Base-by-base conservation (phyloP, 2,113 vertebrate genomes). In the Symphodus melops region DNA sequence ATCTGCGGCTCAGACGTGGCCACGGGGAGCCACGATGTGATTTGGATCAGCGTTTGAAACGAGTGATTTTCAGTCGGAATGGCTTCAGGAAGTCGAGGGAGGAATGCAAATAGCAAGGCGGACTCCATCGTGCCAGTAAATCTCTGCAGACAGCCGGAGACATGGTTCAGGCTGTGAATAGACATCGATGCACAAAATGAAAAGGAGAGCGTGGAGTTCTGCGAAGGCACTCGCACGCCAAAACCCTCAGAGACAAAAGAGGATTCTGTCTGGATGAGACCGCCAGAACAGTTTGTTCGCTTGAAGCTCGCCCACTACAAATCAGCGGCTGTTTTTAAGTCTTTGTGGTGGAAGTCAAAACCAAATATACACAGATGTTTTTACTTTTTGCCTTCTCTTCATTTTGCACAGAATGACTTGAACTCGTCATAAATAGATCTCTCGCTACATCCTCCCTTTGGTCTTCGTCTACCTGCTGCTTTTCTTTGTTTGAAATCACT, bases 31-130 rank as follows among this genome's bases (percentile, higher is more conserved):
- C 33, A 2, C 11, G 1, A 37, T 36, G 16, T 2, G 19, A 44
- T 69, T 41, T 64, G 42, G 37, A 46, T 60, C 55, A 46, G 11
- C 33, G 20, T 78, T 67, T 68, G 48, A 39, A 61, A 48, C 44
- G 54, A 68, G 72, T 21, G 33, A 21, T 72, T 39, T 72, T 67
- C 19, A 46, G 71, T 72, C 46, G 54, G 65, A 67, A 25, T 36
- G 42, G 83, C 75, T 66, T 63, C n/a, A 37, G 21, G 37, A 68
- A 73, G 41, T 28, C n/a, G 75, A 57, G 13, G 52, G 51, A 61
- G 49, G 58, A 75, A 58, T 68, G 59, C 46, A 72, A 69, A 82
- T 73, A 73, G 68, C 57, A 36, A 23, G 62, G 74, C 56, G 55
- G 42, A 61, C 44, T 70, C 20, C 8, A 8, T 12, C n/a, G 9